Evolutionary conservation across 2,113 vertebrate genomes (phyloP).

Genomic region (Loxodonta africana): DNA sequence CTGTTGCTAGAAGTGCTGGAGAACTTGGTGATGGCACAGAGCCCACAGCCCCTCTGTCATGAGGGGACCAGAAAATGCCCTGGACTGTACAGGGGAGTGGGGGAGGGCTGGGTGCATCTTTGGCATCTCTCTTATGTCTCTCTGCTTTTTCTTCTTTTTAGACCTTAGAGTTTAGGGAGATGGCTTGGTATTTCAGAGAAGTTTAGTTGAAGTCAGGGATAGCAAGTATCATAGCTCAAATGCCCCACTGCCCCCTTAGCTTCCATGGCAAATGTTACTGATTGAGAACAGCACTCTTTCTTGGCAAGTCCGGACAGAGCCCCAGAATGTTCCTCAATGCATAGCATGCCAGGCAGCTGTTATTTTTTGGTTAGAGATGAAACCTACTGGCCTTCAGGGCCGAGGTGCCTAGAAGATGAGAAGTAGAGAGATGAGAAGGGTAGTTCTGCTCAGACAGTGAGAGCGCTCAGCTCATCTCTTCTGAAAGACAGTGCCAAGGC

Average conservation of each 20-base stretch:
- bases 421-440: neutral
- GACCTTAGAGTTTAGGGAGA: neutral
- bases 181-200: slow-evolving; percentile 17
- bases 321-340: slow-evolving; percentile 43
- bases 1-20: slow-evolving; percentile 10
- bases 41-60: neutral
- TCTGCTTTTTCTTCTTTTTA: neutral
- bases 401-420: slow-evolving; percentile 1
- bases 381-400: neutral
- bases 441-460: neutral
- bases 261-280: neutral
- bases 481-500: neutral
- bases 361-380: slow-evolving; percentile 36
- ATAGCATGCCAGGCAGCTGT: neutral
- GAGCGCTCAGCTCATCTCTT: neutral
- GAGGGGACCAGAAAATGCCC: neutral
- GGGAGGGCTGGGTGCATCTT: neutral
- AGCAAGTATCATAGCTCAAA: neutral
- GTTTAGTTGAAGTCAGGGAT: slow-evolving; percentile 22
- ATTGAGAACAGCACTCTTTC: neutral
- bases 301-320: neutral
- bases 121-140: neutral
- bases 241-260: neutral
- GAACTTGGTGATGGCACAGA: slow-evolving; percentile 27
- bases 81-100: neutral